Percentiles rank a stretch among this genome's conserved stretches.
phyloP scores from a whole-genome alignment of 2,113 vertebrate genomes.

The Mesocricetus auratus region DNA sequence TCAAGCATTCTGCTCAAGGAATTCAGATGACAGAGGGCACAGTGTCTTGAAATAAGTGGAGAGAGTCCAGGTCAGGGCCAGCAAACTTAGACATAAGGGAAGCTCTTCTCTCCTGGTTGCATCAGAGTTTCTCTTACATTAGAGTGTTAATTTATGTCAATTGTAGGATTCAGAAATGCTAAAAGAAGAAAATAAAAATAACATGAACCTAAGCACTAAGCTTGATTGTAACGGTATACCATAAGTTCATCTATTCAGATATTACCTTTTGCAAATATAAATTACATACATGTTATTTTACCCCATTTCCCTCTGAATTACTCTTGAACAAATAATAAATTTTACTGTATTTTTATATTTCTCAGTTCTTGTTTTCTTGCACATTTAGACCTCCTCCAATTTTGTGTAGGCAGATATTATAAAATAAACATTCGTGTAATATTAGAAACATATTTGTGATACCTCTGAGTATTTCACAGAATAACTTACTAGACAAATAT shows the following conservation, averaged over 20 bases:
- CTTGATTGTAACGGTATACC: neutral
- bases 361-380: neutral
- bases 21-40: neutral
- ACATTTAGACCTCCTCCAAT: neutral
- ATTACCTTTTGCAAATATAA: neutral
- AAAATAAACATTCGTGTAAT: conserved; percentile 20
- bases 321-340: conserved; percentile 27
- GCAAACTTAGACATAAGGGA: too few species aligned
- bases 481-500: neutral
- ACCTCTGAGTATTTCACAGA: neutral
- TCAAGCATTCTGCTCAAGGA: neutral
- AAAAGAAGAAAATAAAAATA: neutral
- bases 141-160: neutral
- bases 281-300: neutral
- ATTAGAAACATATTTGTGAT: neutral
- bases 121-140: neutral
- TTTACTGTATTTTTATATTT: conserved; percentile 1
- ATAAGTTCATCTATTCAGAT: neutral
- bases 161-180: neutral
- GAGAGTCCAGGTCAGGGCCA: neutral
- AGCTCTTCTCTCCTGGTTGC: neutral
- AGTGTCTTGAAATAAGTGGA: neutral
- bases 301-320: neutral
- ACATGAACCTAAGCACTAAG: neutral
- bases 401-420: neutral